Evolutionary conservation across 2,113 vertebrate species (phyloP), one percentile per base, ranked within the genome.

Genomic region (Monopterus albus): DNA sequence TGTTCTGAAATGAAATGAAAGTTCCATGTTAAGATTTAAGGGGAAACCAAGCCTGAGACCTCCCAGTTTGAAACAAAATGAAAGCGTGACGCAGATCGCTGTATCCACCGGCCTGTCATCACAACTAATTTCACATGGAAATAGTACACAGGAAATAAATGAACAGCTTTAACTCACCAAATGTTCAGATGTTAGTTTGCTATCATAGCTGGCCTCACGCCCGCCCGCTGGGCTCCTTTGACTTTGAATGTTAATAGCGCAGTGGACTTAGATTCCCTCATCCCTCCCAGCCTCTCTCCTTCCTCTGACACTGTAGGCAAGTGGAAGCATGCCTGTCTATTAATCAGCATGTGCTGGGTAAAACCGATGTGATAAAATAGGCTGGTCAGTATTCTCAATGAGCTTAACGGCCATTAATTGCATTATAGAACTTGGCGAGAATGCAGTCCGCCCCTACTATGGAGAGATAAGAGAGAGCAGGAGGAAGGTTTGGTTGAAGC

Each of bases 171-270:
- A 73, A 49, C 61, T 71, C n/a, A 26, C 29, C 56, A 29, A 72
- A 78, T 26, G n/a, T 42, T 70, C 26, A 52, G 18, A 59, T 58
- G 46, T 63, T 58, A 55, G 43, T 42, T 35, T 38, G 50, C 36
- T 69, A 38, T 69, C 63, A 67, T 83, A 78, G 73, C 71, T 78
- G 49, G 72, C 66, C 58, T 59, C 20, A 2, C 39, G 36, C 18
- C 28, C 25, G 3, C 63, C 53, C 43, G 33, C 64, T 21, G 47
- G 56, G 80, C 23, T 26, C 29, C 23, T 72, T 52, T 65, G 47
- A 56, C 70, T 87, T 74, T 80, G 49, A 80, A 71, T 80, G 45
- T 72, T 86, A 78, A 73, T 74, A 74, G 73, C 57, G 58, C 50
- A 17, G 43, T 69, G 64, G 55, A 51, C 59, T 65, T 57, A 31